Evolutionary conservation across 2,113 vertebrate species (phyloP).

Genomic region (Picathartes gymnocephalus): DNA sequence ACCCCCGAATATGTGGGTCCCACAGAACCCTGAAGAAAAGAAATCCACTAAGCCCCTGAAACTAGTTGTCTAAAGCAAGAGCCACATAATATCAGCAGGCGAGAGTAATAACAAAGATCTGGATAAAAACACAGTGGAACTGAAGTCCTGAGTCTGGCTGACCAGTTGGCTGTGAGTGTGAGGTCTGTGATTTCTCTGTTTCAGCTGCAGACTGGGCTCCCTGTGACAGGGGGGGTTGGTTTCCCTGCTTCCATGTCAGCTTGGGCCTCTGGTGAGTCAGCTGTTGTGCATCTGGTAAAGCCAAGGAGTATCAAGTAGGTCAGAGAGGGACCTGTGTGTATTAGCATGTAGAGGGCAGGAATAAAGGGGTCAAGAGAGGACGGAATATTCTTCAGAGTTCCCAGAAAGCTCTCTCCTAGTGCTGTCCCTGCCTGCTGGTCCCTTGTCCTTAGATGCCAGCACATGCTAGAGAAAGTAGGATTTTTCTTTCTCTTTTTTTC

Average conservation of each 20-base stretch:
- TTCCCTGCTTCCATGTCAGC: not conserved
- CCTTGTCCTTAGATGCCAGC: not conserved
- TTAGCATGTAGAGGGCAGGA: not conserved
- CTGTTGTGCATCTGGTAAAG: not conserved
- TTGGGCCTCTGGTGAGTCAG: not conserved
- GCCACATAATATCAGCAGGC: not conserved
- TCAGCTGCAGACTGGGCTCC: not conserved
- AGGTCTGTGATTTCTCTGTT: not conserved
- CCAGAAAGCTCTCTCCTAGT: not conserved
- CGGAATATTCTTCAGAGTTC: not conserved
- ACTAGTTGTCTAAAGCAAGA: not conserved
- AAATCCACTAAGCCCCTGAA: not conserved
- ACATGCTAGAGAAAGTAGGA: not conserved
- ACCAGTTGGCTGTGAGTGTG: not conserved
- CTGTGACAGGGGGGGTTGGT: fast-evolving
- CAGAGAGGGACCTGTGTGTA: not conserved
- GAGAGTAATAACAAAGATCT: not conserved
- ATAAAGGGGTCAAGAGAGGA: not conserved
- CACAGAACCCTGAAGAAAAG: not conserved
- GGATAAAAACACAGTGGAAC: not conserved
- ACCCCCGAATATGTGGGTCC: not conserved
- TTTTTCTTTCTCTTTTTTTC: not conserved
- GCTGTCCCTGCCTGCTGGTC: not conserved
- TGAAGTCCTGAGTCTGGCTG: not conserved
- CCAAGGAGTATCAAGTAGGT: not conserved